Evolutionary conservation across 2,797 vertebrate genomes (phyloP), one percentile per base, ranked within the genome.

Genomic region (Protonibea diacanthus): DNA sequence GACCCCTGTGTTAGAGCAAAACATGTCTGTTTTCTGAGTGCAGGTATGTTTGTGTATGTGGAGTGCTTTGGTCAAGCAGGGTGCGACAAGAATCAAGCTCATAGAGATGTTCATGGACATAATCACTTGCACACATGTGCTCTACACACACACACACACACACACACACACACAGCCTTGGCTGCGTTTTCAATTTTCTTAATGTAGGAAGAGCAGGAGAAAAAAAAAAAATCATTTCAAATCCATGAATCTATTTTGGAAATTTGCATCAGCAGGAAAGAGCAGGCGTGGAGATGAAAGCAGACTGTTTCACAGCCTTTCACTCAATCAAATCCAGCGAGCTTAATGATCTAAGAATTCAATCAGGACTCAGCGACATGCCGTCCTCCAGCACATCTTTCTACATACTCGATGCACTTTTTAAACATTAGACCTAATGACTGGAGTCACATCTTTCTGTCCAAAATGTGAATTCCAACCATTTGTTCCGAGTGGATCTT

Each of bases 291-390:
- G 68, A 86, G 86, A 88, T 87, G 77, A 90, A 89, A 87, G 71
- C 44, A 51, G 44, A 73, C 66, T 29, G 45, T 75, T 85, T 87
- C 80, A 80, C 70, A 81, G 38, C 49, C 65, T 76, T 83, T 89
- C 53, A 52, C 76, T 88, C 78, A 85, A 76, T 89, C 76, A 85
- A 80, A 80, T 76, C 68, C 72, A 71, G 67, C 40, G 61, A 77
- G 63, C 53, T 84, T 86, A 89, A 92, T 91, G 81, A 87, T 85
- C 73, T 82, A 75, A 74, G 72, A 91, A 88, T 87, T 80, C 78
- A 78, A 85, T 90, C 74, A 81, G 82, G 84, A 83, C 84, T 71
- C 52, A 74, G 72, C 11, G 2, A 69, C 63, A 52, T 20, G 21
- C 47, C 20, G 55, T 71, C 70, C 68, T 65, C 62, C 67, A 48